Base-by-base conservation (phyloP, 2,888 invertebrate genomes). In the Acleris holmiana region DNA sequence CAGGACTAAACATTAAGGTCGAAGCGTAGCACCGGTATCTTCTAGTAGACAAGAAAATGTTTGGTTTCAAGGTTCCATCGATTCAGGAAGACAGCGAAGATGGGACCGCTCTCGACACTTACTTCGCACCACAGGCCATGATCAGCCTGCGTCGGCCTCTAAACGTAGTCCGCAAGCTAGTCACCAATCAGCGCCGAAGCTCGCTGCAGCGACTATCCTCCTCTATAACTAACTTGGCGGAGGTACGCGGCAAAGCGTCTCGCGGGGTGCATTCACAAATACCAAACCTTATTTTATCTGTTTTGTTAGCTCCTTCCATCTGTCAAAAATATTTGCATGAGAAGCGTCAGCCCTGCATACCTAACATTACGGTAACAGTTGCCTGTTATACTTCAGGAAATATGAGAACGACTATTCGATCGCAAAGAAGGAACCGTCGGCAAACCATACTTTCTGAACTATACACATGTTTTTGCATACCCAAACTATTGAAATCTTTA, bases 131-230 rank as follows among this genome's bases (percentile, higher is more conserved):
- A 75, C 88, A 86, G 77, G 82, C 88, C 70, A 82, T 90, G 81
- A 80, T 89, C 76, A 85, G 86, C 69, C 80, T 93, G 76, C 85
- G 85, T 78, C 80, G 86, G 82, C 93, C 93, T 50, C 83, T 93
- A 75, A 88, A 85, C 76, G 91, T 88, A 82, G 91, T 93, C 77
- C 89, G 93, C 83, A 92, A 91, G 85, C 89, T 93, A 79, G 91
- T 93, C 78, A 85, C 88, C 68, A 85, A 89, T 70, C 92, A 89
- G 70, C 88, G 91, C 76, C 88, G 90, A 85, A 85, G 83, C 72
- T 92, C 89, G 70, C 84, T 91, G 79, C 92, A 93, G 74, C 85
- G 89, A 73, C 87, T 91, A 72, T 89, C 92, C 76, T 85, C 86
- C 82, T 91, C 93, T 78, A 86, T 92, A 69, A 92, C 86, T 86